Evolutionary conservation across 1,140 invertebrate genomes (phyloP).

Genomic region (Doryteuthis pealeii): DNA sequence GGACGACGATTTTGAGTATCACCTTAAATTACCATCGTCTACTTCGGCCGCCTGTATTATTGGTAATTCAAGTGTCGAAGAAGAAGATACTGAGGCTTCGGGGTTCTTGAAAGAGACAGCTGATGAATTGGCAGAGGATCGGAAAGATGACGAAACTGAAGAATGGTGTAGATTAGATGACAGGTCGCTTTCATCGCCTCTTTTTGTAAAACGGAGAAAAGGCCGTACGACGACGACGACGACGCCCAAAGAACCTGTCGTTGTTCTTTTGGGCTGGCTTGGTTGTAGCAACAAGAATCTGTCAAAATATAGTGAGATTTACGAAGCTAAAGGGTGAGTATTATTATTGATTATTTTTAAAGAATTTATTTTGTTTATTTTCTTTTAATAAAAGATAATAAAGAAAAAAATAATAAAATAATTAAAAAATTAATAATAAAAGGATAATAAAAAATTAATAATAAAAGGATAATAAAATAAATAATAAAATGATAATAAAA

Average conservation of each 20-base stretch:
- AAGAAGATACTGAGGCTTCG: background rate
- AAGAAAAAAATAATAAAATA: no score
- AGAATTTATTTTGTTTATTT: no score
- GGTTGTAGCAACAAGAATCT: constrained; percentile 76
- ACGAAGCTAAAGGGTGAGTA: constrained; percentile 72
- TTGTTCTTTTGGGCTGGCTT: constrained; percentile 78
- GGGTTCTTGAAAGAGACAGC: background rate
- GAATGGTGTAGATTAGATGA: background rate
- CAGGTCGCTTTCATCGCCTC: background rate
- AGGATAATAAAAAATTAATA: no score
- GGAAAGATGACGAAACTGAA: constrained; percentile 22
- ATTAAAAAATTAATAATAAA: no score
- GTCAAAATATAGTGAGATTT: constrained; percentile 77
- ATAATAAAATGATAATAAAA: no score
- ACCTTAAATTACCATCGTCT: constrained; percentile 42
- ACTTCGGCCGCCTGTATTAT: background rate
- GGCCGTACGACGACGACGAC: background rate
- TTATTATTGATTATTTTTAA: no score
- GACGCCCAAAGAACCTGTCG: constrained; percentile 62
- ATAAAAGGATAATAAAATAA: no score
- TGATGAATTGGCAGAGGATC: background rate
- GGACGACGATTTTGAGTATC: constrained; percentile 44
- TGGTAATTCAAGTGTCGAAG: no score
- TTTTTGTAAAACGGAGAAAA: no score
- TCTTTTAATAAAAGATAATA: no score